Conservation (phyloP, 2,797 vertebrate species). For the Xenopus petersii region DNA sequence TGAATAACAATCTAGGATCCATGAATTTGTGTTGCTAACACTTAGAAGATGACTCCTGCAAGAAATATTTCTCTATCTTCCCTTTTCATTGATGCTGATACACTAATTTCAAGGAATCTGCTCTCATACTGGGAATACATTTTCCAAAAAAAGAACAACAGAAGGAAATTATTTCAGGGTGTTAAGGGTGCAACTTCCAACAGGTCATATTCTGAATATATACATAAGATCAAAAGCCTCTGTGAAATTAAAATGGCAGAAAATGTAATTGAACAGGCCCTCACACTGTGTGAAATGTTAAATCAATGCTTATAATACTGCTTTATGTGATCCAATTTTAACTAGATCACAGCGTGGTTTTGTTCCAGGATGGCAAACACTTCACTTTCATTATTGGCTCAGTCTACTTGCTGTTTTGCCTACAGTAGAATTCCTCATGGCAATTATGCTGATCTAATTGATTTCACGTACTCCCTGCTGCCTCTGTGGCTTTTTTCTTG, state of each 20-base stretch:
- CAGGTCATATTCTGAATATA: not conserved
- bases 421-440: slow-evolving; percentile 56
- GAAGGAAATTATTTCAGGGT: not conserved
- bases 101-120: slow-evolving; percentile 1
- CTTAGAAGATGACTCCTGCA: too few relatives aligned
- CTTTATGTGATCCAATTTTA: not conserved
- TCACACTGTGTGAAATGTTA: slow-evolving; percentile 9
- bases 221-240: slow-evolving; percentile 3
- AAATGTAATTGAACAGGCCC: not conserved
- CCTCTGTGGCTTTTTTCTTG: slow-evolving; percentile 56
- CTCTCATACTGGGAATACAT: not conserved
- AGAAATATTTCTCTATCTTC: too few relatives aligned
- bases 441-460: slow-evolving; percentile 53
- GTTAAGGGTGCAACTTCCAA: slow-evolving; percentile 3
- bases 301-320: slow-evolving; percentile 13
- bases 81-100: too few relatives aligned
- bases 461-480: slow-evolving; percentile 55
- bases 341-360: slow-evolving; percentile 26
- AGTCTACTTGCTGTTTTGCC: slow-evolving; percentile 49
- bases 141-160: not conserved
- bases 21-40: too few relatives aligned
- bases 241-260: not conserved
- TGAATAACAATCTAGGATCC: too few relatives aligned
- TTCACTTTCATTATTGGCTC: slow-evolving; percentile 7
- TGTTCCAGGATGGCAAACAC: slow-evolving; percentile 12